These are phyloP conservation scores for Sepioteuthis lessoniana DNA, from an alignment of 2,888 invertebrate species.

Conservation along the genomic window DNA sequence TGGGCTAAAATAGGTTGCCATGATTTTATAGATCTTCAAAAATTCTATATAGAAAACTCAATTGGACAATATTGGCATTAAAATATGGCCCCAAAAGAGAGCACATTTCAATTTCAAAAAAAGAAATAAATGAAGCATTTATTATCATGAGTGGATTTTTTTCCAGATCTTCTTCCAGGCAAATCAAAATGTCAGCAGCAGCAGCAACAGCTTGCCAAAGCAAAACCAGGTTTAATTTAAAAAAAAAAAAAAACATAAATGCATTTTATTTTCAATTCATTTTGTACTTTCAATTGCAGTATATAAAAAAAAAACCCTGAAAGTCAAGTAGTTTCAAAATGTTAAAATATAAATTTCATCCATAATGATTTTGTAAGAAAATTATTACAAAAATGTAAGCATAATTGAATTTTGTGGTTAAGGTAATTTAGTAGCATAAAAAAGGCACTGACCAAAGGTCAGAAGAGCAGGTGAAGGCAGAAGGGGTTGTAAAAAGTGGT, in stretches of 20 bases:
- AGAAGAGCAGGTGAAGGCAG: background rate
- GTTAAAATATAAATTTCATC: background rate
- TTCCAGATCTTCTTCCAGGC: background rate
- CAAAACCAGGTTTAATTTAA: background rate
- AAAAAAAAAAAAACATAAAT: background rate
- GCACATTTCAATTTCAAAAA: too few relatives aligned
- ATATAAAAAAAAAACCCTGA: too few relatives aligned
- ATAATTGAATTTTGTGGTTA: background rate
- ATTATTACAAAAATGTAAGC: background rate
- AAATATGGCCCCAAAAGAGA: background rate
- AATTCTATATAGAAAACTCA: background rate
- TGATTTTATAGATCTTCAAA: background rate
- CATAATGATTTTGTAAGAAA: background rate
- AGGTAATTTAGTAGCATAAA: background rate
- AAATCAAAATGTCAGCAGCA: background rate
- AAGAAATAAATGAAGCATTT: too few relatives aligned
- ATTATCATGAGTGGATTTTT: background rate
- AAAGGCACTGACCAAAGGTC: constrained; percentile 6
- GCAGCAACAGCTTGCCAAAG: background rate
- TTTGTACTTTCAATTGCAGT: background rate
- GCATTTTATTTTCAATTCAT: background rate
- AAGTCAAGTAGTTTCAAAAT: too few relatives aligned
- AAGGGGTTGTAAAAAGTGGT: background rate
- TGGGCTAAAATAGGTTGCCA: background rate
- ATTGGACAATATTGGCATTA: background rate